Conservation (phyloP, 1,140 invertebrate species). For the Drosophila ohnishii region DNA sequence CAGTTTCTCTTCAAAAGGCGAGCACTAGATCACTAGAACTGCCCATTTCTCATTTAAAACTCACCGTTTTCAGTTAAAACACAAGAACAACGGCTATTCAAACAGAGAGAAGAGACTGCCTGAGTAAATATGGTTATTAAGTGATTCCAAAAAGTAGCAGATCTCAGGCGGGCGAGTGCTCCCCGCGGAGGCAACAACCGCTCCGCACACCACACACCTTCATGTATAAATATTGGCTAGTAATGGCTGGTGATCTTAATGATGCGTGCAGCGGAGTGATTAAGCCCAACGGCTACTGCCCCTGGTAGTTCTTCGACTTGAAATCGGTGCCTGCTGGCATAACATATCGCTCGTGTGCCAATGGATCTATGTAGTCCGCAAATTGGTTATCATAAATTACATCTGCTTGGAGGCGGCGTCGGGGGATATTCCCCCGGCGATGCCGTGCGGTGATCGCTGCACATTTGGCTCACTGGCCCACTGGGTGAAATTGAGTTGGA, state of each 20-base stretch:
- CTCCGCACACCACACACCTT: conserved; percentile 9
- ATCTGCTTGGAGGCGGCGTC: background rate
- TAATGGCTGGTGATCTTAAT: conserved; percentile 60
- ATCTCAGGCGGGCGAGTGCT: background rate
- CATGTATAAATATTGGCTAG: conserved; percentile 13
- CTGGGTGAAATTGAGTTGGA: conserved; percentile 81
- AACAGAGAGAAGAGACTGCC: conserved; percentile 16
- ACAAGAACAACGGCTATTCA: conserved; percentile 2
- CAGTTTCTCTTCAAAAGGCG: conserved; percentile 3
- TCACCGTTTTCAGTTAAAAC: background rate
- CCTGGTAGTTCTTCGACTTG: conserved; percentile 6
- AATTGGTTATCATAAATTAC: conserved; percentile 52
- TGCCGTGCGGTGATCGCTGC: conserved; percentile 57
- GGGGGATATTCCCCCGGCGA: conserved; percentile 31
- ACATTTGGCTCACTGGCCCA: conserved; percentile 80
- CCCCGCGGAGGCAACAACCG: conserved; percentile 37
- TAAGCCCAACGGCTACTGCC: conserved; percentile 46
- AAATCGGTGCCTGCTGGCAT: conserved; percentile 23
- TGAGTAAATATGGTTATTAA: conserved; percentile 32
- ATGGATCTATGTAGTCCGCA: conserved; percentile 31
- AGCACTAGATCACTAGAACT: conserved; percentile 28
- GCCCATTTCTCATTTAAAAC: conserved; percentile 4
- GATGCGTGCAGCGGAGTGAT: conserved; percentile 68
- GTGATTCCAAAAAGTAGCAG: conserved; percentile 10
- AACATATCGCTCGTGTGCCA: conserved; percentile 28